Base-by-base conservation (phyloP, 2,888 invertebrate genomes). In the Branchipolynoe longqiensis region DNA sequence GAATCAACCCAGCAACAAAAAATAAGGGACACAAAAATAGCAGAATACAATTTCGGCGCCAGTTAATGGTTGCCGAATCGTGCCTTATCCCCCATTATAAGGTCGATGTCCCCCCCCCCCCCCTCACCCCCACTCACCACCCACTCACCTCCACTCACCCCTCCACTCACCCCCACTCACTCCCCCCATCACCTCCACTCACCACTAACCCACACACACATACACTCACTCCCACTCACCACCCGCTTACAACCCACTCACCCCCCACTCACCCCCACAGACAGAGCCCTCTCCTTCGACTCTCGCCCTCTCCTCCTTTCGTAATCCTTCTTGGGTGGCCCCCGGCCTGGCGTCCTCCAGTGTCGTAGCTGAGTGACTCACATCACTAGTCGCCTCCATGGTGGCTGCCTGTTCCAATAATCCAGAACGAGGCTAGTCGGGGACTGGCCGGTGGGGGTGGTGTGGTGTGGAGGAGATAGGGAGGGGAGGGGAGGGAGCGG, bases 391-490 rank as follows among this genome's bases (percentile, higher is more conserved):
- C 33, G 38, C 69, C 69, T 69, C 69, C 69, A 69, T 69, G 69
- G 69, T 69, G 69, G 69, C 69, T 69, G 69, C 38, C 69, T 69
- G 38, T 69, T 69, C 69, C 69, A 69, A 69, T 69, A 69, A 69
- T 69, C 69, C 69, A 69, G 69, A 38, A 33, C 69, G n/a, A n/a
- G n/a, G n/a, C n/a, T n/a, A n/a, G n/a, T n/a, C n/a, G n/a, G n/a
- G n/a, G n/a, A n/a, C n/a, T n/a, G n/a, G n/a, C n/a, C n/a, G n/a
- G n/a, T n/a, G n/a, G n/a, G n/a, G n/a, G n/a, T n/a, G n/a, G n/a
- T n/a, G n/a, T n/a, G n/a, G n/a, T n/a, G n/a, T n/a, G n/a, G n/a
- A n/a, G n/a, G n/a, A n/a, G n/a, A n/a, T n/a, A n/a, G n/a, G n/a
- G n/a, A n/a, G n/a, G n/a, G n/a, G n/a, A n/a, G n/a, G n/a, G n/a